Evolutionary conservation across 2,888 invertebrate species (phyloP).

Genomic region (Calameuta idolon): DNA sequence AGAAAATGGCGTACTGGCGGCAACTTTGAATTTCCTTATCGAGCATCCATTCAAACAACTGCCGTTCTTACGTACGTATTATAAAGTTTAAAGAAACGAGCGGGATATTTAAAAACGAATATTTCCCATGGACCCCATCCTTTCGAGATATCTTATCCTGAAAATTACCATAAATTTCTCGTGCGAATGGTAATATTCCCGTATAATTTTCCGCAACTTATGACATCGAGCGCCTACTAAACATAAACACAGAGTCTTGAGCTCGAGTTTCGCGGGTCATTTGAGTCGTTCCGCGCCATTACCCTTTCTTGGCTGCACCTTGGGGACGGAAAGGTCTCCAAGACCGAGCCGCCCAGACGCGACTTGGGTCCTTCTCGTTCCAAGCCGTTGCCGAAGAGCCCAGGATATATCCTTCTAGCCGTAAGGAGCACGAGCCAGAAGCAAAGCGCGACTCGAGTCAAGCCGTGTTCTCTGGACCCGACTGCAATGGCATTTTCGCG

Average conservation of each 20-base stretch:
- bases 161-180: slow-evolving; percentile 50
- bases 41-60: background rate
- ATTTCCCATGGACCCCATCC: background rate
- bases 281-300: slow-evolving; percentile 66
- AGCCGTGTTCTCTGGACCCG: slow-evolving; percentile 13
- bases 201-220: slow-evolving; percentile 38
- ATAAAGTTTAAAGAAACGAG: background rate
- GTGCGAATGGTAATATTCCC: slow-evolving; percentile 44
- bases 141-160: background rate
- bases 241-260: slow-evolving; percentile 50
- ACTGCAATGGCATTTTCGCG: slow-evolving; percentile 38
- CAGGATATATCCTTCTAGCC: background rate
- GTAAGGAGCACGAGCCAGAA: background rate
- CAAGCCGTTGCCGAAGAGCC: background rate
- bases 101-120: background rate
- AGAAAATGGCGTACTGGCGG: background rate
- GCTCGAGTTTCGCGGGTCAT: slow-evolving; percentile 60
- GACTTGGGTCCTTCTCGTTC: slow-evolving; percentile 45
- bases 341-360: slow-evolving; percentile 33
- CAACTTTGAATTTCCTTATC: background rate
- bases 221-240: slow-evolving; percentile 42
- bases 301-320: slow-evolving; percentile 57
- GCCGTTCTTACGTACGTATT: background rate
- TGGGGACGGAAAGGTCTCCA: slow-evolving; percentile 16
- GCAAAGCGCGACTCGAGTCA: background rate